Conservation (phyloP, 2,797 vertebrate genomes). For the Sebastes diploproa region DNA sequence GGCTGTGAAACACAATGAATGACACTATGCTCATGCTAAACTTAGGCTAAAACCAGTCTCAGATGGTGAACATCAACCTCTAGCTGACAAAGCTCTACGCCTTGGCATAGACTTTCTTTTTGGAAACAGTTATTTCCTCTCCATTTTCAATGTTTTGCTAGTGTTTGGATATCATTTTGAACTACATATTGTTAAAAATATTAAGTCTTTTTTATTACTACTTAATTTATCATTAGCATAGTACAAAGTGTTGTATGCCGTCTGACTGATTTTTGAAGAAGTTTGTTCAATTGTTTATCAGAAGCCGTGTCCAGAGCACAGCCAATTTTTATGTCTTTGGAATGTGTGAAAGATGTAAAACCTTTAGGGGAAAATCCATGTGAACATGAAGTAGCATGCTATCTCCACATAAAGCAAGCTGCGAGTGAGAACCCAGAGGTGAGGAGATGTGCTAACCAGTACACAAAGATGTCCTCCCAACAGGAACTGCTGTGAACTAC, state of each 20-base stretch:
- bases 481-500: background rate
- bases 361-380: background rate
- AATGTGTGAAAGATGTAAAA: background rate
- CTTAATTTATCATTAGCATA: background rate
- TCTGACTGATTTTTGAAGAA: background rate
- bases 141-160: background rate
- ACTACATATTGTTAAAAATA: background rate
- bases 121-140: background rate
- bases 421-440: background rate
- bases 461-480: background rate
- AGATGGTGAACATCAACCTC: background rate
- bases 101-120: background rate
- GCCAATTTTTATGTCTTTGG: background rate
- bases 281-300: background rate
- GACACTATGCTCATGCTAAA: background rate
- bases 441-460: background rate
- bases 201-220: background rate
- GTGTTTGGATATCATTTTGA: background rate
- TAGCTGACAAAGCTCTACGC: background rate
- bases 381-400: background rate
- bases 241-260: background rate
- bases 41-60: background rate
- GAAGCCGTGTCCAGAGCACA: background rate
- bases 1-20: background rate
- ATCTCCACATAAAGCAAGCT: background rate